A percentile compares a stretch with the other conserved stretches of the same genome.
Evolutionary conservation across 2,888 invertebrate genomes (phyloP).

Genomic region (Tridacna crocea): DNA sequence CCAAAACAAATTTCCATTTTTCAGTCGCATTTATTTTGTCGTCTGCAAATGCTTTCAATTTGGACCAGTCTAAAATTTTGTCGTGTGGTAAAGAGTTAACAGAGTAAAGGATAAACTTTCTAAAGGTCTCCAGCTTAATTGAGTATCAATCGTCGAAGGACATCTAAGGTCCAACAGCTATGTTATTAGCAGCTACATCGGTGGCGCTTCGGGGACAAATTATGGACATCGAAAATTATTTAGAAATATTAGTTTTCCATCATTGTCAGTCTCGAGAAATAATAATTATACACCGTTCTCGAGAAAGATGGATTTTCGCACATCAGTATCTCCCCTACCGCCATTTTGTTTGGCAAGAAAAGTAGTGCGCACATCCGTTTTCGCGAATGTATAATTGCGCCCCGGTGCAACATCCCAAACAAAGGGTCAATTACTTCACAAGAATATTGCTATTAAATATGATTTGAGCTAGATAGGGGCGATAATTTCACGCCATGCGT

Average conservation of each 20-base stretch:
- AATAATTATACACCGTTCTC: constrained; percentile 56
- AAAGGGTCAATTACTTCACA: constrained; percentile 65
- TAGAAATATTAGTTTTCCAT: constrained; percentile 65
- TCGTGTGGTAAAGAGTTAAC: too few relatives aligned
- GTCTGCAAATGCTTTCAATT: too few relatives aligned
- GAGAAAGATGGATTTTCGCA: constrained; percentile 53
- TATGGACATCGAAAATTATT: constrained; percentile 60
- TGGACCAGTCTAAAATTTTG: too few relatives aligned
- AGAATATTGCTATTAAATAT: constrained; percentile 68
- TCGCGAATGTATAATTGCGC: constrained; percentile 60
- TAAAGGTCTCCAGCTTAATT: constrained; percentile 15
- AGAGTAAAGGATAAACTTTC: neutral
- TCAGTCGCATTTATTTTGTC: too few relatives aligned
- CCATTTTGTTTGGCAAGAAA: constrained; percentile 38
- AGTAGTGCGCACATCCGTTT: constrained; percentile 53
- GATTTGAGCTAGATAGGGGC: constrained; percentile 60
- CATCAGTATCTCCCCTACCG: constrained; percentile 41
- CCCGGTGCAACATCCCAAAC: constrained; percentile 61
- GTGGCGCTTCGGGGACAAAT: constrained; percentile 49
- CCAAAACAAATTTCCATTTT: too few relatives aligned
- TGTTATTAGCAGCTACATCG: constrained; percentile 21
- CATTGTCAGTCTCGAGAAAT: constrained; percentile 55
- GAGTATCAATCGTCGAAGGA: constrained; percentile 26
- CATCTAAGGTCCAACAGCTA: constrained; percentile 18
- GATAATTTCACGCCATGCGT: constrained; percentile 62